Conservation (phyloP, 2,888 invertebrate genomes). For the Macrosiphum euphorbiae region DNA sequence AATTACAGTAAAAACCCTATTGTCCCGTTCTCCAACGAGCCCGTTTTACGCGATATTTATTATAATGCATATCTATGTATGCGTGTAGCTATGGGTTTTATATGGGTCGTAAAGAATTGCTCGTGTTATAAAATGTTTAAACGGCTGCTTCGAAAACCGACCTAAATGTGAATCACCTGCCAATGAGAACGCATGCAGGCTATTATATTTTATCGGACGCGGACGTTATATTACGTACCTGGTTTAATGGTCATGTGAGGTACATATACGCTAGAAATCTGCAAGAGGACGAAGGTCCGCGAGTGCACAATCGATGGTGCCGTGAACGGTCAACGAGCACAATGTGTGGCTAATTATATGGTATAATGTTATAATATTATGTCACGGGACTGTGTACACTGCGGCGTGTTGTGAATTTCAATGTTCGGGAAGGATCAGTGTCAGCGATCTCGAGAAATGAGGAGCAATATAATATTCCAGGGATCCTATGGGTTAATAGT, state of each 20-base stretch:
- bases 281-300: background rate
- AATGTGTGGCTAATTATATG: background rate
- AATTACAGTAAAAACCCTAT: background rate
- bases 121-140: background rate
- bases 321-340: background rate
- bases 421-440: background rate
- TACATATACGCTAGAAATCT: background rate
- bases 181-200: background rate
- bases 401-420: background rate
- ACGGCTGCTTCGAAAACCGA: background rate
- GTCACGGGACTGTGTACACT: background rate
- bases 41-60: background rate
- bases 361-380: background rate
- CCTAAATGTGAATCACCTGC: constrained; percentile 9
- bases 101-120: background rate
- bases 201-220: background rate
- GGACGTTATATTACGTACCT: background rate
- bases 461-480: background rate
- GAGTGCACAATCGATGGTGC: background rate
- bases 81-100: background rate
- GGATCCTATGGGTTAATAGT: background rate
- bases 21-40: background rate
- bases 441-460: background rate
- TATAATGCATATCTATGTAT: background rate
- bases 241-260: background rate